Percentiles rank a stretch among this genome's conserved stretches.
These are phyloP conservation scores for Upupa epops DNA, from an alignment of 2,113 vertebrate genomes.

Conservation along the genomic window DNA sequence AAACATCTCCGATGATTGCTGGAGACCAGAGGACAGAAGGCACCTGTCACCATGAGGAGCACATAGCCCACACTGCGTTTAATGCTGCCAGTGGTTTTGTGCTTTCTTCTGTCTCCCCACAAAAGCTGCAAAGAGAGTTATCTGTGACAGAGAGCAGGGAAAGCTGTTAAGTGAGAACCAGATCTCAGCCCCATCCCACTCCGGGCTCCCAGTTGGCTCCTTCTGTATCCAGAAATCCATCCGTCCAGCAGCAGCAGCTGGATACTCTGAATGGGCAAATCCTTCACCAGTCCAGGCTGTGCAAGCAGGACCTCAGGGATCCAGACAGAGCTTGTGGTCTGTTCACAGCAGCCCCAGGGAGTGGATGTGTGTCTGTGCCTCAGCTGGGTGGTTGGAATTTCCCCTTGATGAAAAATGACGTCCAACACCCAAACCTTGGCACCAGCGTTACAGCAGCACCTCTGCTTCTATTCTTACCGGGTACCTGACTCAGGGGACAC, in stretches of 20 bases:
- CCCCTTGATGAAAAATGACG: not conserved
- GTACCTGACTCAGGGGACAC: not conserved
- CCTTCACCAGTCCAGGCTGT: not conserved
- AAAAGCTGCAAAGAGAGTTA: not conserved
- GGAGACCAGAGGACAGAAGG: constrained; percentile 22
- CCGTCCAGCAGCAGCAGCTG: not conserved
- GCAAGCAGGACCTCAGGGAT: not conserved
- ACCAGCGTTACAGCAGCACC: not conserved
- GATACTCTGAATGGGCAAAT: not conserved
- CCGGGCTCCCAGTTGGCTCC: not conserved
- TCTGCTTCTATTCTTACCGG: not conserved
- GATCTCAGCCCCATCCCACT: not conserved
- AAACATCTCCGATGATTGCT: constrained; percentile 41
- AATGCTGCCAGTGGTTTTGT: not conserved
- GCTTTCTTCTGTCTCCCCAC: not conserved
- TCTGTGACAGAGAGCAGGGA: not conserved
- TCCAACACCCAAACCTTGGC: too few relatives aligned
- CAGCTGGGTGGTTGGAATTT: not conserved
- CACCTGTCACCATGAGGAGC: constrained; percentile 15
- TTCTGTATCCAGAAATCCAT: not conserved
- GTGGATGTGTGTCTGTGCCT: not conserved
- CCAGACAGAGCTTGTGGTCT: not conserved
- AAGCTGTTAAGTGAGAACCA: not conserved
- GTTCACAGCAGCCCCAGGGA: not conserved
- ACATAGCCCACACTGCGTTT: not conserved